Conservation (phyloP, 2,113 vertebrate species). For the Crocuta crocuta region DNA sequence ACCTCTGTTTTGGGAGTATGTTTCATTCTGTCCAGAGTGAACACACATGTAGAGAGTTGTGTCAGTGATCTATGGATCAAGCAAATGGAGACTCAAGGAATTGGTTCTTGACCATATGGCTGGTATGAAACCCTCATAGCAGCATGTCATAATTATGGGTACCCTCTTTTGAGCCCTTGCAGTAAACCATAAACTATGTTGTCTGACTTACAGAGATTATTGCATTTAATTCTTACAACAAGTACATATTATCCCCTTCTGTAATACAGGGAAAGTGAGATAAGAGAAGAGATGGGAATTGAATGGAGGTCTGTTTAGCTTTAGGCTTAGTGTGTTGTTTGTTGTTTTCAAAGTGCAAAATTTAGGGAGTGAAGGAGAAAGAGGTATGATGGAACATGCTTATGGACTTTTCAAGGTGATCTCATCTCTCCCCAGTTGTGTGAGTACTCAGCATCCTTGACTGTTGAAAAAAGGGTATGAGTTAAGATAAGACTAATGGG, state of each 20-base stretch:
- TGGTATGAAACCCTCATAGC: neutral
- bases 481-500: neutral
- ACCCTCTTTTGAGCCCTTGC: neutral
- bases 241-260: neutral
- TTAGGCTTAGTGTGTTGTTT: neutral
- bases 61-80: neutral
- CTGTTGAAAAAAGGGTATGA: neutral
- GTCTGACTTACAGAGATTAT: neutral
- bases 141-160: neutral
- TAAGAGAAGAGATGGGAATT: neutral
- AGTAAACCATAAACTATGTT: neutral
- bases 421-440: neutral
- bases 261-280: neutral
- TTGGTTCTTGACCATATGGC: neutral
- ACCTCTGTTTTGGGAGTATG: neutral
- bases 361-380: neutral
- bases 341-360: conserved; percentile 32
- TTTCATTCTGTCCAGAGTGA: neutral
- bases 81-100: neutral
- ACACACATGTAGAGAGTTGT: neutral
- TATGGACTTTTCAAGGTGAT: neutral
- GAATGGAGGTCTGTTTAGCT: neutral
- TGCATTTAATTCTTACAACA: neutral
- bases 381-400: neutral
- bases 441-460: neutral